Evolutionary conservation across 2,888 invertebrate species (phyloP).

Genomic region (Limnephilus rhombicus): DNA sequence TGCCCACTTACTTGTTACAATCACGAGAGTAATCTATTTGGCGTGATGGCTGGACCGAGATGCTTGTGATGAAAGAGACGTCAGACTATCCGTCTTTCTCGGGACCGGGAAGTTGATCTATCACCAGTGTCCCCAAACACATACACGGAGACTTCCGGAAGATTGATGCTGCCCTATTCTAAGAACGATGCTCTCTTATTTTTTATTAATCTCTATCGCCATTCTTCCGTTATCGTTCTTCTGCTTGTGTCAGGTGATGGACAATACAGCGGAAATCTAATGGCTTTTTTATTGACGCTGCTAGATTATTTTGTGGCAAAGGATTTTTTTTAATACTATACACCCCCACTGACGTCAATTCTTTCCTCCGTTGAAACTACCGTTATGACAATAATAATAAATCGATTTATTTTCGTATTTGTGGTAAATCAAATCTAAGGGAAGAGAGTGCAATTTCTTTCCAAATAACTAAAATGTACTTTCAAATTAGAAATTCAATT

Average conservation of each 20-base stretch:
- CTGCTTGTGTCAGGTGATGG: neutral
- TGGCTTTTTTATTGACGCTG: neutral
- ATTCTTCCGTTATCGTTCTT: slow-evolving; percentile 10
- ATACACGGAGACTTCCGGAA: slow-evolving; percentile 23
- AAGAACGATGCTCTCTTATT: slow-evolving; percentile 35
- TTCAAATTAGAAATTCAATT: neutral
- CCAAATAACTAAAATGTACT: neutral
- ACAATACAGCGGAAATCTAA: neutral
- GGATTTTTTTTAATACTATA: neutral
- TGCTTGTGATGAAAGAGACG: slow-evolving; percentile 41
- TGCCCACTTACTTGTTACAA: neutral
- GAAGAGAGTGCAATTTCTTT: neutral
- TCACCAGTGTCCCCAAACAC: slow-evolving; percentile 23
- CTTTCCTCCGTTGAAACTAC: neutral
- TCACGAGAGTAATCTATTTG: slow-evolving; percentile 7
- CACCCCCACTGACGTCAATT: neutral
- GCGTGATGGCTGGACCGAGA: slow-evolving; percentile 8
- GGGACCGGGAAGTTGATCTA: slow-evolving; percentile 38
- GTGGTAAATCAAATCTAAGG: neutral
- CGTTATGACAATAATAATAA: neutral
- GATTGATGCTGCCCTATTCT: slow-evolving; percentile 50
- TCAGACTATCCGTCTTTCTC: slow-evolving; percentile 39
- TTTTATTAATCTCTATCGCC: neutral
- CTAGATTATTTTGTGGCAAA: neutral
- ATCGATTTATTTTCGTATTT: neutral